phyloP scores from a whole-genome alignment of 2,797 vertebrate species.

The Heliangelus exortis region DNA sequence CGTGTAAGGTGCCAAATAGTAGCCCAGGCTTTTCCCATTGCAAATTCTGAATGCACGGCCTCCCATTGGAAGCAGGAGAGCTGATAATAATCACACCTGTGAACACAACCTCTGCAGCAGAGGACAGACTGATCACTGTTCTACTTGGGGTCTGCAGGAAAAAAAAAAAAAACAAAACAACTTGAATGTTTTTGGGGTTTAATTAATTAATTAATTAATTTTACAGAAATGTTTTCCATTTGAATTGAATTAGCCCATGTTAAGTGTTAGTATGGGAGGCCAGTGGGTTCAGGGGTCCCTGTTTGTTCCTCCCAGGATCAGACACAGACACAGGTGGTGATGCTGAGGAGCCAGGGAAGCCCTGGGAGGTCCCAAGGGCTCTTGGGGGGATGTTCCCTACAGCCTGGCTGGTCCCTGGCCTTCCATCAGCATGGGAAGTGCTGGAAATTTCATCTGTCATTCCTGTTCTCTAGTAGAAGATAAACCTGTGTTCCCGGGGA shows the following conservation, averaged over 20 bases:
- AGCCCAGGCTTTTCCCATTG: not conserved
- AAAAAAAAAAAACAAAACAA: not conserved
- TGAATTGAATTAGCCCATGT: not conserved
- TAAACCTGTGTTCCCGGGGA: not conserved
- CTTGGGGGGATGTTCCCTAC: fast-evolving
- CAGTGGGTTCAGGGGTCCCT: fast-evolving
- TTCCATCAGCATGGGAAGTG: not conserved
- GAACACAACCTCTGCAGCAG: not conserved
- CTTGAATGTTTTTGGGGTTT: no score
- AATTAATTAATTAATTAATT: not conserved
- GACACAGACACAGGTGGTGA: fast-evolving
- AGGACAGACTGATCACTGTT: not conserved
- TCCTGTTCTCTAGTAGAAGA: not conserved
- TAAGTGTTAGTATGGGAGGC: not conserved
- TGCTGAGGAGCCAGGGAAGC: not conserved
- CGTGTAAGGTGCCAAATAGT: fast-evolving
- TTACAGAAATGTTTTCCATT: not conserved
- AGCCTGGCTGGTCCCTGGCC: fast-evolving
- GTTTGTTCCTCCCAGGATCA: not conserved
- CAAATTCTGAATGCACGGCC: not conserved
- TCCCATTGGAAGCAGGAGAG: not conserved
- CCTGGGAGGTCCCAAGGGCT: not conserved
- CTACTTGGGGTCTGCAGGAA: not conserved
- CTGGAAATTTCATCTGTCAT: fast-evolving
- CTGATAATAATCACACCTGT: fast-evolving